phyloP scores from a whole-genome alignment of 1,140 invertebrate genomes.

The Bombus huntii region DNA sequence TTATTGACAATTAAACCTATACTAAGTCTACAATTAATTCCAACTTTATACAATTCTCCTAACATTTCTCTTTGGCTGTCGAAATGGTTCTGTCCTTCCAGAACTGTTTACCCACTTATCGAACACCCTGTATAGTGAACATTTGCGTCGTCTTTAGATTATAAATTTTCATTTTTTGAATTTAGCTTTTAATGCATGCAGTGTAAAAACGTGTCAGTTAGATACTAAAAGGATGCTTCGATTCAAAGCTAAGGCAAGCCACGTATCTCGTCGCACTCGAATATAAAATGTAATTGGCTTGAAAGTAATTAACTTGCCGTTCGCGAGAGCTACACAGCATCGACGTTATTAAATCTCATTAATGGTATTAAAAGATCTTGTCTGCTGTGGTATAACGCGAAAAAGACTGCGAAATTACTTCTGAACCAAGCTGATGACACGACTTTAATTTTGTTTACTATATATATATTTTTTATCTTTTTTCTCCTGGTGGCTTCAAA shows the following conservation, averaged over 20 bases:
- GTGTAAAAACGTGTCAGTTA: neutral
- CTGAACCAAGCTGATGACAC: neutral
- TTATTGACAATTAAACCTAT: too few relatives aligned
- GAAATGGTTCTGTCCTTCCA: too few relatives aligned
- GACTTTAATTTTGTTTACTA: neutral
- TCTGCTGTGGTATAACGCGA: neutral
- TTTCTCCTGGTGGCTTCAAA: neutral
- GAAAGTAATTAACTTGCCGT: constrained; percentile 41
- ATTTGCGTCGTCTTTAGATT: too few relatives aligned
- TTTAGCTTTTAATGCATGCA: too few relatives aligned
- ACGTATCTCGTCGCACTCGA: constrained; percentile 2
- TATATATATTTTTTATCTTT: neutral
- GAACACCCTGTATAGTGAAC: too few relatives aligned
- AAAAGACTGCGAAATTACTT: constrained; percentile 24
- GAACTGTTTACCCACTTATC: too few relatives aligned
- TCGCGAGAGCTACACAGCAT: constrained; percentile 17
- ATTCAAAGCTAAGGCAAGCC: constrained; percentile 4
- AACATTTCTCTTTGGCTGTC: too few relatives aligned
- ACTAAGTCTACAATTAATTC: too few relatives aligned
- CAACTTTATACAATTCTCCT: too few relatives aligned
- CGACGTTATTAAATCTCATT: constrained; percentile 47
- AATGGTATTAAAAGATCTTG: constrained; percentile 28
- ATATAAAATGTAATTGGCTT: constrained; percentile 43
- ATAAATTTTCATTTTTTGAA: neutral
- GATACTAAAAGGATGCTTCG: constrained; percentile 2